Base-by-base conservation (phyloP, 2,113 vertebrate species). In the Dissostichus mawsoni region DNA sequence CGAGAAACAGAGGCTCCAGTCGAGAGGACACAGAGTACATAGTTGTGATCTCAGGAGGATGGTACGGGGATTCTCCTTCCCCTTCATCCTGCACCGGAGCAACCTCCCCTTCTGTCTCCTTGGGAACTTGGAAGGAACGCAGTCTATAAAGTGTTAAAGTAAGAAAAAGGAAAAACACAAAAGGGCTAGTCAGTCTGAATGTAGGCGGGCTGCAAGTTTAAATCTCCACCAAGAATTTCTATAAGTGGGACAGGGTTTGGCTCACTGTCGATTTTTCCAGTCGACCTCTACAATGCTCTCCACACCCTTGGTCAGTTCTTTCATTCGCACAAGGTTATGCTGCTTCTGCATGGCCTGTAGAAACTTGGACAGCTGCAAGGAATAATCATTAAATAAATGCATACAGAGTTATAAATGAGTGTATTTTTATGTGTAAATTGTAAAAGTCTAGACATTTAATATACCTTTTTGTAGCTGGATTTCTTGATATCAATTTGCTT, bases 401-500 rank as follows among this genome's bases (percentile, higher is more conserved):
- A 58, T n/a, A 53, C 0, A 45, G 4, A 65, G 33, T 11, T 33
- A 29, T 11, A 16, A 6, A 29, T 47, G 2, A 13, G 18, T 29
- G 16, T 23, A 3, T 56, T 41, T 29, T 2, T 11, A 7, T 52
- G 9, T 65, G 13, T 17, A 48, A 53, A 51, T 52, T 71, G 13
- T 65, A 8, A 47, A 8, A 78, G 41, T 57, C 5, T 77, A 9
- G n/a, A 74, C 8, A 55, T 56, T 6, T 6, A 4, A 11, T n/a
- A 79, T 92, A 99, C 98, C 97, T 99, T 99, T 91, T 96, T 99
- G 85, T 98, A 99, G 89, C 97, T 99, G 76, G 98, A 99, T 89
- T 97, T 99, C 95, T 97, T 99, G 67, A 99, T 94, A 76, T 99
- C 98, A 78, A 99, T 86, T 61, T 97, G 96, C 72, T 93, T 96